Evolutionary conservation across 2,797 vertebrate genomes (phyloP).

Genomic region (Lutjanus campechanus): DNA sequence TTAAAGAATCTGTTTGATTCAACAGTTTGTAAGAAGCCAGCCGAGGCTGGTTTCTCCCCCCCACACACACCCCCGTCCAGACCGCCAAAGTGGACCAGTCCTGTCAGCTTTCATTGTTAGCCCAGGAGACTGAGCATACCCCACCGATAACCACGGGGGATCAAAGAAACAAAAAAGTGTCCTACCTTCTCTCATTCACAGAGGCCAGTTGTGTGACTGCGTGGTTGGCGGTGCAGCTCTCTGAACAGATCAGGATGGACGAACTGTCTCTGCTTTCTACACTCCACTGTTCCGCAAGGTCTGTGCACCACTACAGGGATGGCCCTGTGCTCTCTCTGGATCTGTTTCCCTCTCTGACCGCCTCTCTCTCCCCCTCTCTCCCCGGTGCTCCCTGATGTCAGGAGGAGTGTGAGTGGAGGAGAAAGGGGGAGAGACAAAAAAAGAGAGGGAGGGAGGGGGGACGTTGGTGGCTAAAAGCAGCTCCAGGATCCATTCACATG

Average conservation of each 20-base stretch:
- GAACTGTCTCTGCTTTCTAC: constrained; percentile 20
- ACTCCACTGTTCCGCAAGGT: constrained; percentile 26
- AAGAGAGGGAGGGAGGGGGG: constrained; percentile 40
- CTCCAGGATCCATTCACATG: constrained; percentile 86
- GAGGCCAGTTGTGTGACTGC: constrained; percentile 31
- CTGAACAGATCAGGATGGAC: not conserved
- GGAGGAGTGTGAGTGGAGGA: constrained; percentile 37
- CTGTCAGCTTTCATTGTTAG: constrained; percentile 80
- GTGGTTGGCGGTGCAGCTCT: not conserved
- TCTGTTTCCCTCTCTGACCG: constrained; percentile 32
- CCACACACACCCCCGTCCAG: constrained; percentile 56
- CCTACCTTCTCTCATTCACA: constrained; percentile 86
- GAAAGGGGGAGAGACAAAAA: constrained; percentile 31
- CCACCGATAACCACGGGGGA: constrained; percentile 44
- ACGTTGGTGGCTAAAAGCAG: constrained; percentile 74
- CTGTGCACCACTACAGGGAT: constrained; percentile 31
- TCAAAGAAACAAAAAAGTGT: constrained; percentile 41
- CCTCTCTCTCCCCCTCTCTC: constrained; percentile 35
- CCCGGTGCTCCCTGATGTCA: constrained; percentile 54
- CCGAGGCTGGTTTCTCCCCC: constrained; percentile 17
- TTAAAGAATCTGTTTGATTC: constrained; percentile 23
- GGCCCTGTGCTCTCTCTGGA: constrained; percentile 15
- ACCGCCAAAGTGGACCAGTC: constrained; percentile 71
- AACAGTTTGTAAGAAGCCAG: constrained; percentile 36
- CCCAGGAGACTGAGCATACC: constrained; percentile 49